Evolutionary conservation across 2,797 vertebrate species (phyloP), one percentile per base, ranked within the genome.

Genomic region (Eupleurogrammus muticus): DNA sequence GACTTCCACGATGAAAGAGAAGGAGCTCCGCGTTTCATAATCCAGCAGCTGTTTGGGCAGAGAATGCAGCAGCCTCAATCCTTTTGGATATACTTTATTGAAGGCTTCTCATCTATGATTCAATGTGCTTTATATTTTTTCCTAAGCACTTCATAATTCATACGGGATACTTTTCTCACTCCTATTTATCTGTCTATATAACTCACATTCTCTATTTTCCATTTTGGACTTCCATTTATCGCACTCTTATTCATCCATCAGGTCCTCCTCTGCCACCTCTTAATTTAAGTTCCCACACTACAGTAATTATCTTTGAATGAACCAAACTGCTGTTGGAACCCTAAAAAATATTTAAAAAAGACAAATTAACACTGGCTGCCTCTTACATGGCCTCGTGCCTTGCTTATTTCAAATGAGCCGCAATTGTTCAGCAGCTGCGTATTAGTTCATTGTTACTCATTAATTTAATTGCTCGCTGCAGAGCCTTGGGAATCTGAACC

Each of bases 1-100:
- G 14, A 96, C 96, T 77, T 96, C 96, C 73, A 97, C 95, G 0
- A 94, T 89, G 78, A 97, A 95, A 2, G 95, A 92, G 70, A 96
- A 97, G 0, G 95, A 94, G 50, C 80, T 96, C 8, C 91, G 86
- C 16, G 75, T 89, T 87, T 97, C 96, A 1, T 96, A 97, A 89
- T 97, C 96, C 70, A 97, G 90, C 44, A 91, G 84, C 94, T 95
- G 85, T 56, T 56, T 2, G 48, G 40, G 49, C 20, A 12, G 52
- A 59, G 55, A 66, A 79, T 4, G 65, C 57, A 80, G 38, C 52
- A 46, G 47, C 16, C 14, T 51, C 49, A 72, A 36, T 44, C 13
- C 44, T n/a, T 6, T 13, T 8, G 40, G 7, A 10, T 54, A 38
- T 21, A 50, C 47, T 68, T 73, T 49, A 70, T 21, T 67, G 12